These are phyloP conservation scores for Ichneumoninae sp. DNA, from an alignment of 2,888 invertebrate genomes.

Conservation along the genomic window DNA sequence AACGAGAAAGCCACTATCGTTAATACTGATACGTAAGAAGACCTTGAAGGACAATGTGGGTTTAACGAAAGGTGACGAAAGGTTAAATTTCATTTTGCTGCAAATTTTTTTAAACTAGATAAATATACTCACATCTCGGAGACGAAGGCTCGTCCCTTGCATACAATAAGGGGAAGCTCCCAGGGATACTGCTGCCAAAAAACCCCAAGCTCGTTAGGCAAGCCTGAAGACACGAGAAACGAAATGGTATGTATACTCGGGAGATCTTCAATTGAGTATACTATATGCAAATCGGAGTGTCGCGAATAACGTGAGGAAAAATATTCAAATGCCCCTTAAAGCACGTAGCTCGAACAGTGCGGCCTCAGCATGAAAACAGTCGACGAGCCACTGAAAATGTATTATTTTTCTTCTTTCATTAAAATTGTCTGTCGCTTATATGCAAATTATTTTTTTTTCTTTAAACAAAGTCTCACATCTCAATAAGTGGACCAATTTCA, in stretches of 20 bases:
- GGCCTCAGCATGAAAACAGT: too few relatives aligned
- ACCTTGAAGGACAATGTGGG: conserved; percentile 85
- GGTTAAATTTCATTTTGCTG: conserved; percentile 7
- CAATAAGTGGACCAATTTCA: not conserved
- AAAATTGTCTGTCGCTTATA: too few relatives aligned
- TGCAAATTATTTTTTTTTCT: not conserved
- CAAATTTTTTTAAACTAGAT: not conserved
- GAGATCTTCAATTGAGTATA: not conserved
- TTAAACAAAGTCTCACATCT: not conserved
- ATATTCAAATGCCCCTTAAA: not conserved
- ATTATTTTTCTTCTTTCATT: not conserved
- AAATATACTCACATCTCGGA: conserved; percentile 91
- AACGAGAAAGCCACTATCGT: conserved; percentile 96
- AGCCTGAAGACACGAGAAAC: conserved; percentile 85
- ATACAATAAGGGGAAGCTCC: conserved; percentile 91
- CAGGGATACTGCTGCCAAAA: conserved; percentile 96
- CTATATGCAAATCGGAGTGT: not conserved
- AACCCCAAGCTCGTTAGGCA: conserved; percentile 92
- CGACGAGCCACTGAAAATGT: not conserved
- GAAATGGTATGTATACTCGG: not conserved
- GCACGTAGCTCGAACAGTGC: not conserved
- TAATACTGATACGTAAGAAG: conserved; percentile 94
- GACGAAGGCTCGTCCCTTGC: conserved; percentile 92
- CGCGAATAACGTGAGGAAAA: not conserved
- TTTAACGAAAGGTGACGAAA: conserved; percentile 8